A percentile compares a stretch with the other conserved stretches of the same genome.
phyloP scores from a whole-genome alignment of 2,113 vertebrate species.

The Fregata magnificens region DNA sequence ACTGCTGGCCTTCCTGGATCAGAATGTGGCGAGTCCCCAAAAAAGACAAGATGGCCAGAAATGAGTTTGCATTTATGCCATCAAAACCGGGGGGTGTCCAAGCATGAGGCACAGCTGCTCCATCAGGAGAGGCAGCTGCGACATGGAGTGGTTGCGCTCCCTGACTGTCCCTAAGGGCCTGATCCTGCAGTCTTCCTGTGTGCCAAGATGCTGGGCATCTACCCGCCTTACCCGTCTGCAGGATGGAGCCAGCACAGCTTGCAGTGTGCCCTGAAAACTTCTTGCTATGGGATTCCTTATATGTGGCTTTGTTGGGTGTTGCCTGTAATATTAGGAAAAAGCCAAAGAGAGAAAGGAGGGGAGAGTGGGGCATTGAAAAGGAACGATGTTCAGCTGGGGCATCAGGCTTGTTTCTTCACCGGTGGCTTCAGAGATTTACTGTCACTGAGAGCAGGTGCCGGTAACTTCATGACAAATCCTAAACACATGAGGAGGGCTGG shows the following conservation, averaged over 20 bases:
- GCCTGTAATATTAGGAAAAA: neutral
- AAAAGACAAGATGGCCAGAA: neutral
- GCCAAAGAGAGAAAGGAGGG: neutral
- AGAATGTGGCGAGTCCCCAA: neutral
- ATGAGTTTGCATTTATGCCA: neutral
- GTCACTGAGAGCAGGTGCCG: neutral
- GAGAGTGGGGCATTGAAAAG: neutral
- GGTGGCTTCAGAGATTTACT: neutral
- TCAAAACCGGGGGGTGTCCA: neutral
- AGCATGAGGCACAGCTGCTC: neutral
- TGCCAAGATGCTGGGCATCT: neutral
- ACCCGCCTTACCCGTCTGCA: neutral
- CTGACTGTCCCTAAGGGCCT: neutral
- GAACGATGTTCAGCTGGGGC: rapidly evolving
- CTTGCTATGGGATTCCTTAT: rapidly evolving
- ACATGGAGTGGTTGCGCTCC: neutral
- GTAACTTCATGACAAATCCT: neutral
- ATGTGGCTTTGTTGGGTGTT: neutral
- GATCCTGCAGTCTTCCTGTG: neutral
- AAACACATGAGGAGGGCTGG: neutral
- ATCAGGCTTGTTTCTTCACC: neutral
- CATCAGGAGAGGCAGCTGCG: neutral
- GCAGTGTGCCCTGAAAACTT: neutral
- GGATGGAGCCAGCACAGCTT: neutral
- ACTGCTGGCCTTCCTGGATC: neutral